phyloP scores from a whole-genome alignment of 2,797 vertebrate genomes.

The Threskiornis aethiopicus region DNA sequence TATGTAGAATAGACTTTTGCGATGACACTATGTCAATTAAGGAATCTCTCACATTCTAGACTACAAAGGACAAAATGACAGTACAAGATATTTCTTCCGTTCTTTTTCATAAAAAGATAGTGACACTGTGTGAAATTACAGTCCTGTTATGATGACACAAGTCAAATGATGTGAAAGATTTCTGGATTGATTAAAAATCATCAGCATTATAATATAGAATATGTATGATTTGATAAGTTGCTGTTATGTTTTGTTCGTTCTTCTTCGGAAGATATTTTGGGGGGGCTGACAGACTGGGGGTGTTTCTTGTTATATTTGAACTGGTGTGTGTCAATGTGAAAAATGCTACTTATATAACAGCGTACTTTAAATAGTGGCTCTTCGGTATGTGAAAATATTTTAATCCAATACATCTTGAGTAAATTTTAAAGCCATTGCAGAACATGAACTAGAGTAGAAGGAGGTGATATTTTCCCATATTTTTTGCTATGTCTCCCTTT shows the following conservation, averaged over 20 bases:
- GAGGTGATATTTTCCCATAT: background rate
- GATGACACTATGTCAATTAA: conserved; percentile 67
- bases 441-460: background rate
- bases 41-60: conserved; percentile 65
- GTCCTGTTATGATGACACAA: conserved; percentile 59
- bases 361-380: conserved; percentile 17
- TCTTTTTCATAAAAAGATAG: conserved; percentile 57
- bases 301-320: conserved; percentile 31
- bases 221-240: conserved; percentile 55
- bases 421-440: background rate
- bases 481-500: background rate
- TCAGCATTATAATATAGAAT: conserved; percentile 51
- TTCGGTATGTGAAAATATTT: background rate
- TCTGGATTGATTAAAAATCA: conserved; percentile 63
- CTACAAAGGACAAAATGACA: conserved; percentile 68
- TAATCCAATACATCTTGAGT: background rate
- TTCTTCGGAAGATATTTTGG: background rate
- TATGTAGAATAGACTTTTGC: conserved; percentile 63
- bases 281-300: conserved; percentile 27
- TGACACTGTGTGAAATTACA: conserved; percentile 60
- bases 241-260: conserved; percentile 45
- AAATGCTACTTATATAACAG: conserved; percentile 33
- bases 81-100: conserved; percentile 60
- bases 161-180: conserved; percentile 65
- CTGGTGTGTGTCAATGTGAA: conserved; percentile 26